Conservation (phyloP, 2,888 invertebrate genomes). For the Chymomyza fuscimana region DNA sequence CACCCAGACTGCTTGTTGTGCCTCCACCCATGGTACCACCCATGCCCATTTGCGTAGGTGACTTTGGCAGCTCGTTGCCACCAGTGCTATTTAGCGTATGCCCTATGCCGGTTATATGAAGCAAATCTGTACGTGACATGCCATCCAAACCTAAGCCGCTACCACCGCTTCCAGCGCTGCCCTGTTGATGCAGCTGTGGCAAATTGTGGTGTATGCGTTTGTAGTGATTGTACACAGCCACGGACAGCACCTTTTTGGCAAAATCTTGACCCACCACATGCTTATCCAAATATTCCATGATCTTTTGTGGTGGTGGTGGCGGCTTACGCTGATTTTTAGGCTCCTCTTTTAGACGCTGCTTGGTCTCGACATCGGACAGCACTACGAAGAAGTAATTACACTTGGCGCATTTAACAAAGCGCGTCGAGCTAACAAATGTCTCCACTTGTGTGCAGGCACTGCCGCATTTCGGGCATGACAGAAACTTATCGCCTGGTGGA, state of each 20-base stretch:
- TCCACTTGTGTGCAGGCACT: conserved; percentile 98
- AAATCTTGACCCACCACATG: conserved; percentile 98
- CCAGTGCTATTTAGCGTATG: conserved; percentile 82
- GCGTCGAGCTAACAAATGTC: conserved; percentile 97
- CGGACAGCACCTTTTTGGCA: conserved; percentile 98
- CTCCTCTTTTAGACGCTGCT: conserved; percentile 90
- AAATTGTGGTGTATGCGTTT: conserved; percentile 97
- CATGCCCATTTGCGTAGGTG: conserved; percentile 58
- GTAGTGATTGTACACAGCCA: conserved; percentile 99
- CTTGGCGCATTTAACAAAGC: conserved; percentile 98
- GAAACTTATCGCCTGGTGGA: conserved; percentile 82
- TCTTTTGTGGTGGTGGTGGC: conserved; percentile 97
- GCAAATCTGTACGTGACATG: conserved; percentile 83
- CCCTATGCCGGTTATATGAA: conserved; percentile 91
- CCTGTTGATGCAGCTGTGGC: conserved; percentile 80
- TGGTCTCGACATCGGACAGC: conserved; percentile 94
- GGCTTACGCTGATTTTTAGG: conserved; percentile 86
- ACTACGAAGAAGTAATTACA: conserved; percentile 99
- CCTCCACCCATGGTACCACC: conserved; percentile 46
- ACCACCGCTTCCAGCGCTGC: conserved; percentile 40
- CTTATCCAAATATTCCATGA: conserved; percentile 96
- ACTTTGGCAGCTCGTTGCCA: conserved; percentile 76
- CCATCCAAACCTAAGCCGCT: conserved; percentile 64
- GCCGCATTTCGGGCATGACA: conserved; percentile 97
- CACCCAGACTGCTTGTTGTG: conserved; percentile 35